Percentiles rank a stretch among this genome's conserved stretches.
These are phyloP conservation scores for Gorsachius goisagi DNA, from an alignment of 2,113 vertebrate species.

Conservation along the genomic window DNA sequence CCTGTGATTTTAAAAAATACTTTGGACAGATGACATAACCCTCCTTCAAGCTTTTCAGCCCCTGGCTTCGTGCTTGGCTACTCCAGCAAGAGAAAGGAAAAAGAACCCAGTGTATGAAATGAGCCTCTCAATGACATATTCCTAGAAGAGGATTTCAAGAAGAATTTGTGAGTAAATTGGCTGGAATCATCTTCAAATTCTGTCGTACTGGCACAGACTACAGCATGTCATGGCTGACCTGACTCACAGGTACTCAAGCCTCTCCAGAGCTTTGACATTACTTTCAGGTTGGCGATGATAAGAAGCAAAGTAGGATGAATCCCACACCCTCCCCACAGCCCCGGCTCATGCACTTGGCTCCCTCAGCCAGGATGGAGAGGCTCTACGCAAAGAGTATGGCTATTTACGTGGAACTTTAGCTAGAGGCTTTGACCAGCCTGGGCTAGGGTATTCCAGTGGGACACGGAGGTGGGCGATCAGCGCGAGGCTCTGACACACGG, in stretches of 20 bases:
- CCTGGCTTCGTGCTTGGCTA: background rate
- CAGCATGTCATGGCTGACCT: background rate
- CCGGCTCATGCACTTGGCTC: background rate
- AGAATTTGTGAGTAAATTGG: background rate
- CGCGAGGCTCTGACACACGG: rapidly evolving
- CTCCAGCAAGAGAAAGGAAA: background rate
- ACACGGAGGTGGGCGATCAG: background rate
- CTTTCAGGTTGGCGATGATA: background rate
- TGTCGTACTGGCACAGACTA: background rate
- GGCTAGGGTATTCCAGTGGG: background rate
- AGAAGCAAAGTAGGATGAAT: background rate
- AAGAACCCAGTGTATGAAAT: background rate
- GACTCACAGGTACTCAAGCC: background rate
- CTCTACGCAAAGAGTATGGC: background rate
- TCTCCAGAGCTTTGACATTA: background rate
- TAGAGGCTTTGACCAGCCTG: background rate
- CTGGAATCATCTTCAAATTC: background rate
- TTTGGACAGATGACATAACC: background rate
- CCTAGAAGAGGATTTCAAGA: background rate
- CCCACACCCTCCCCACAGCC: background rate
- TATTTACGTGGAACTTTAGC: background rate
- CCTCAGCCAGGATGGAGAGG: background rate
- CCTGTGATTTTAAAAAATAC: background rate
- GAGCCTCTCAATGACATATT: background rate
- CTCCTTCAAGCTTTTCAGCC: background rate